These are phyloP conservation scores for Erpobdella octoculata DNA, from an alignment of 2,888 invertebrate genomes.

Conservation along the genomic window DNA sequence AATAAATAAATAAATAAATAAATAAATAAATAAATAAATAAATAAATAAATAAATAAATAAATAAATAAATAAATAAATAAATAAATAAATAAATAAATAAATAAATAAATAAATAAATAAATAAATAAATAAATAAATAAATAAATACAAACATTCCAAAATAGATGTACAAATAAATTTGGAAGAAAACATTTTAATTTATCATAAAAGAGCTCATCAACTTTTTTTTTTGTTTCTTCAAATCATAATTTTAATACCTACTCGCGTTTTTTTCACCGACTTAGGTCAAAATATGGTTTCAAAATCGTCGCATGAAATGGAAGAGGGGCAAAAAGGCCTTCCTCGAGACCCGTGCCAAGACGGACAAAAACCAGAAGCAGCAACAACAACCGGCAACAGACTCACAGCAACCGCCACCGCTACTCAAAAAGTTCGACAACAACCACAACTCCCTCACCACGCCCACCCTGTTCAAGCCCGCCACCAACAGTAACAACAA, in stretches of 20 bases:
- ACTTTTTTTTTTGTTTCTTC: too few species aligned
- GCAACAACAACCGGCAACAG: not conserved
- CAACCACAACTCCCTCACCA: constrained; percentile 4
- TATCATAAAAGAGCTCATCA: too few species aligned
- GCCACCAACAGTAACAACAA: constrained; percentile 17
- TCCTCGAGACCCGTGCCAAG: constrained; percentile 46
- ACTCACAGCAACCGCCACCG: not conserved
- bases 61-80: not conserved
- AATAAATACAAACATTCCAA: too few species aligned
- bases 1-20: not conserved
- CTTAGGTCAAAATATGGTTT: constrained; percentile 63
- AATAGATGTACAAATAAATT: too few species aligned
- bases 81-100: too few species aligned
- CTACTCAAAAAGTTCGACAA: constrained; percentile 10
- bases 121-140: too few species aligned
- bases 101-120: too few species aligned
- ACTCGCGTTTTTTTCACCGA: too few species aligned
- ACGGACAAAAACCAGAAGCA: constrained; percentile 26
- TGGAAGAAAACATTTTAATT: too few species aligned
- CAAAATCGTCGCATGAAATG: constrained; percentile 97
- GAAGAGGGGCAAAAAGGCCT: constrained; percentile 93
- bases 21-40: not conserved
- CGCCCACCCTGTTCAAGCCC: not conserved
- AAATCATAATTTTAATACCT: too few species aligned
- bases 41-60: not conserved